Percentiles rank a stretch among this genome's conserved stretches.
Evolutionary conservation across 1,140 invertebrate genomes (phyloP).

Genomic region (Trypoxylus dichotomus): DNA sequence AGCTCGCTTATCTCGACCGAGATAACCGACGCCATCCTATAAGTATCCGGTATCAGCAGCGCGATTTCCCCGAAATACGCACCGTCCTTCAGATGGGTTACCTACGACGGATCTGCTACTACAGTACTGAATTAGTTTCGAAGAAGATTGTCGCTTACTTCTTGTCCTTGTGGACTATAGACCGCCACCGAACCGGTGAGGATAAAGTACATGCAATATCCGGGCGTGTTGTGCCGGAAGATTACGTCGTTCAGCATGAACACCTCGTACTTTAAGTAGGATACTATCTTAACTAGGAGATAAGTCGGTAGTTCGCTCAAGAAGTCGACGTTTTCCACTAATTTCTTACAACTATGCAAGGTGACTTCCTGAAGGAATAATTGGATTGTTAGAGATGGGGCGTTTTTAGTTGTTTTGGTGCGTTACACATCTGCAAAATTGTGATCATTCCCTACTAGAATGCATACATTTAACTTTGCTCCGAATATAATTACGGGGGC

Average conservation of each 20-base stretch:
- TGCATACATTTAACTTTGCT: no score
- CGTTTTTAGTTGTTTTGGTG: not conserved
- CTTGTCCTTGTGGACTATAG: conserved; percentile 59
- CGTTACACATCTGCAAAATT: no score
- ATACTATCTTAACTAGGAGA: conserved; percentile 40
- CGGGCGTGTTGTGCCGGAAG: conserved; percentile 57
- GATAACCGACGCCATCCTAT: conserved; percentile 55
- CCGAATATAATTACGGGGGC: no score
- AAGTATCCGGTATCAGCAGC: conserved; percentile 52
- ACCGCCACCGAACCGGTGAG: conserved; percentile 60
- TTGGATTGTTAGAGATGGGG: not conserved
- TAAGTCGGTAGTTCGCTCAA: conserved; percentile 41
- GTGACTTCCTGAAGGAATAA: conserved; percentile 32
- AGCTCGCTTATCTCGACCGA: conserved; percentile 61
- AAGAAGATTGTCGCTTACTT: conserved; percentile 47
- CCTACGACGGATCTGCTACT: not conserved
- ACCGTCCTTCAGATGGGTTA: conserved; percentile 43
- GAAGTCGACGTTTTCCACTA: conserved; percentile 41
- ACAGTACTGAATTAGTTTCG: not conserved
- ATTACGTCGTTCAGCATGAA: conserved; percentile 51
- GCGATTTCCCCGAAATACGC: conserved; percentile 46
- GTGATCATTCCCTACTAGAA: no score
- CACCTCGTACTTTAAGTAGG: conserved; percentile 41
- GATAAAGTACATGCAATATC: conserved; percentile 64
- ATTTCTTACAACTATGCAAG: conserved; percentile 39